Conservation (phyloP, 2,113 vertebrate species). For the Phalacrocorax aristotelis region DNA sequence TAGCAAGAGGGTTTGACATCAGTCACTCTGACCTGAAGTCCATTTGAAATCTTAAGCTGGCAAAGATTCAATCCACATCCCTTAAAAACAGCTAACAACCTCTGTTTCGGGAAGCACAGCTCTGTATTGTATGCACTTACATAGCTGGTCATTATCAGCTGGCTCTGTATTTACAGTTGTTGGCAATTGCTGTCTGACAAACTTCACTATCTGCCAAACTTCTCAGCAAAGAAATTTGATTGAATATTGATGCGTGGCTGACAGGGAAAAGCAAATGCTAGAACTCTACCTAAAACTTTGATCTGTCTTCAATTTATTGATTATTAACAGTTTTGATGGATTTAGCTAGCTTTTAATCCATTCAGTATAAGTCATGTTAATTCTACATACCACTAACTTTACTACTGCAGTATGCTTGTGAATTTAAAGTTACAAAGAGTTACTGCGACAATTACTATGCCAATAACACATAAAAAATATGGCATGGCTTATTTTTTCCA, state of each 20-base stretch:
- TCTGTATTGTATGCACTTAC: background rate
- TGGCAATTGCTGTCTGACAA: background rate
- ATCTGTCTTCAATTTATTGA: background rate
- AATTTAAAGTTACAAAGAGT: background rate
- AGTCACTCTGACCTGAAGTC: background rate
- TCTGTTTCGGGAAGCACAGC: background rate
- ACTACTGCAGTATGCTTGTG: background rate
- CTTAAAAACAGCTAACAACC: background rate
- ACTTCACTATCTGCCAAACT: background rate
- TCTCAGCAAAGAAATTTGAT: background rate
- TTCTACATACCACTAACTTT: background rate
- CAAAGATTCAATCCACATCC: background rate
- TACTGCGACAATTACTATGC: background rate
- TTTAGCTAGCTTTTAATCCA: background rate
- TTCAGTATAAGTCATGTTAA: background rate
- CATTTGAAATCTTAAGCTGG: background rate
- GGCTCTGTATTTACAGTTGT: background rate
- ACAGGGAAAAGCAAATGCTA: background rate
- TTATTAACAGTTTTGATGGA: background rate
- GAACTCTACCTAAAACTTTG: background rate
- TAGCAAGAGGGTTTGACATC: too few relatives aligned
- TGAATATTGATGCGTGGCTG: background rate
- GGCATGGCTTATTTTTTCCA: background rate
- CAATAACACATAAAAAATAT: background rate
- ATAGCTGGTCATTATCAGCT: background rate